These are phyloP conservation scores for Magallana gigas DNA, from an alignment of 1,140 invertebrate genomes.

Conservation along the genomic window DNA sequence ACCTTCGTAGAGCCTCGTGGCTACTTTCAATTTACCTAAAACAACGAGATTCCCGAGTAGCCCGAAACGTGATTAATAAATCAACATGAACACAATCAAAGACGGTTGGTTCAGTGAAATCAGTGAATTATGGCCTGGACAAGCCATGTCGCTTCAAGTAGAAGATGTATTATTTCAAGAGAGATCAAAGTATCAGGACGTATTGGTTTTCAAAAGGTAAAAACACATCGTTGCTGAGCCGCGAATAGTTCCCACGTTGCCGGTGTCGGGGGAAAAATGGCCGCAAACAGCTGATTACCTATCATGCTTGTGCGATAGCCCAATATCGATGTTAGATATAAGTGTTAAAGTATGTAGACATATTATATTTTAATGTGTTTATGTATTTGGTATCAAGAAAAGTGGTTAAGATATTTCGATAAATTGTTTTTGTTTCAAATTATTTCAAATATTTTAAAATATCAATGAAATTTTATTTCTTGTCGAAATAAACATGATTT, in stretches of 20 bases:
- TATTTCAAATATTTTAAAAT: too few species aligned
- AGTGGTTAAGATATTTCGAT: too few species aligned
- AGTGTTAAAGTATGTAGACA: too few species aligned
- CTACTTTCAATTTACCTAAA: conserved; percentile 11
- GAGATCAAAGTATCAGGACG: conserved; percentile 93
- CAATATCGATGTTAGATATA: too few species aligned
- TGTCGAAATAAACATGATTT: too few species aligned
- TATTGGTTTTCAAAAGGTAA: conserved; percentile 94
- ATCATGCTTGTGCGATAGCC: too few species aligned
- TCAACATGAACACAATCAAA: conserved; percentile 72
- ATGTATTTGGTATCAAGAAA: too few species aligned
- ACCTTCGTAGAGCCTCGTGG: not conserved
- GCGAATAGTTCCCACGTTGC: not conserved
- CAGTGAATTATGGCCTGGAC: conserved; percentile 91
- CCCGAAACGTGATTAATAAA: not conserved
- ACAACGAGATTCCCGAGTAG: not conserved
- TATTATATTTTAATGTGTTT: too few species aligned
- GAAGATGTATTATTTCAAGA: conserved; percentile 90
- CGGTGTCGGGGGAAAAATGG: not conserved
- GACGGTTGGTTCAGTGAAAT: conserved; percentile 79
- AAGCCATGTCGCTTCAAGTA: conserved; percentile 93
- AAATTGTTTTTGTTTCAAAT: too few species aligned
- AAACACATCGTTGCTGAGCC: conserved; percentile 57
- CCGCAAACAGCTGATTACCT: not conserved
- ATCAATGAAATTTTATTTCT: too few species aligned